These are phyloP conservation scores for Neotoma lepida DNA, from an alignment of 2,113 vertebrate species.

Conservation along the genomic window DNA sequence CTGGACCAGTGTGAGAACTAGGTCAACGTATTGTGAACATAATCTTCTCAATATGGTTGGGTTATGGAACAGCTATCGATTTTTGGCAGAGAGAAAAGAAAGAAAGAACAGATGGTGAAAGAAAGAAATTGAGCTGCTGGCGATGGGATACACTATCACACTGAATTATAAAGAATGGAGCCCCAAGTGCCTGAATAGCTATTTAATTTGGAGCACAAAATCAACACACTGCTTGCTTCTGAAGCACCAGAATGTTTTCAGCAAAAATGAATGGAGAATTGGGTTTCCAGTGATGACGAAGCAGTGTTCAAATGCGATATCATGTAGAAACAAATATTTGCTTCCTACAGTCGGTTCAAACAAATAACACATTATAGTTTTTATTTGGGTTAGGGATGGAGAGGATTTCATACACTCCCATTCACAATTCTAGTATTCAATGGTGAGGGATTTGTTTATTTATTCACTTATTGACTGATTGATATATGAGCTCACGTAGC, in stretches of 20 bases:
- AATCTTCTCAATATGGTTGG: conserved; percentile 80
- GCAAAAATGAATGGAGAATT: conserved; percentile 44
- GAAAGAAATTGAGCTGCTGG: conserved; percentile 85
- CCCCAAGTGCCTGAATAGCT: conserved; percentile 76
- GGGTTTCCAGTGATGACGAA: conserved; percentile 27
- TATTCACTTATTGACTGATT: background rate
- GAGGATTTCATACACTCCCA: background rate
- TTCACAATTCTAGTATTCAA: background rate
- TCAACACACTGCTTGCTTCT: conserved; percentile 59
- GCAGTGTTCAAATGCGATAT: background rate
- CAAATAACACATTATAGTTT: conserved; percentile 1
- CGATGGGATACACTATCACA: conserved; percentile 84
- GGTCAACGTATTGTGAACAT: conserved; percentile 82
- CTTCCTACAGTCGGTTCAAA: background rate
- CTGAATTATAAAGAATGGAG: conserved; percentile 83
- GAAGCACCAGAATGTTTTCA: conserved; percentile 57
- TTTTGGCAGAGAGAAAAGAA: conserved; percentile 82
- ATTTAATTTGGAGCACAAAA: conserved; percentile 60
- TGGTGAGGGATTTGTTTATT: conserved; percentile 17
- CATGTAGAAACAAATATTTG: background rate
- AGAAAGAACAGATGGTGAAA: conserved; percentile 87
- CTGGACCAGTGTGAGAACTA: conserved; percentile 77
- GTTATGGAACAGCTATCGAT: conserved; percentile 82
- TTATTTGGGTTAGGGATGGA: background rate
- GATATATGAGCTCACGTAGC: background rate